Conservation (phyloP, 2,797 vertebrate genomes). For the Poeciliopsis gracilis region DNA sequence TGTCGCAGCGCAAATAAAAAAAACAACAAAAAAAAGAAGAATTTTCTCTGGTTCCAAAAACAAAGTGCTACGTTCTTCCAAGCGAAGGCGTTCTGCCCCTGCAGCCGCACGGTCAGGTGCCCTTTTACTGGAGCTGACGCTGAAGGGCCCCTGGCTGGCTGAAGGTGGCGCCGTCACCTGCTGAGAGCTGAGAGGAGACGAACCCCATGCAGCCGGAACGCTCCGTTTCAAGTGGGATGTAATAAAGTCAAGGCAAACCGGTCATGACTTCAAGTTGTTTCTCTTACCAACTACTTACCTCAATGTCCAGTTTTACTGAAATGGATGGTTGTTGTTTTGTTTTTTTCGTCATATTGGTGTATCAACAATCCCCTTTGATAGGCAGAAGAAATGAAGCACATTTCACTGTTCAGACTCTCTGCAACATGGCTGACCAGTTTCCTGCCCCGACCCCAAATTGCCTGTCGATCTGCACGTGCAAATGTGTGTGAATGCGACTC, state of each 20-base stretch:
- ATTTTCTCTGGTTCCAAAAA: slow-evolving; percentile 31
- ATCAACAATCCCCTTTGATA: not conserved
- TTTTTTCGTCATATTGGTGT: not conserved
- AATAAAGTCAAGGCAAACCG: slow-evolving; percentile 38
- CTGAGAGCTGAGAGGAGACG: slow-evolving; percentile 35
- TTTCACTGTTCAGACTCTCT: not conserved
- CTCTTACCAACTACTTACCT: not conserved
- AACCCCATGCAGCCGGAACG: slow-evolving; percentile 28
- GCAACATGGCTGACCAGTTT: too few species aligned
- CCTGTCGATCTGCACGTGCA: too few species aligned
- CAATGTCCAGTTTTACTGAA: not conserved
- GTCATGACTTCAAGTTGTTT: slow-evolving; percentile 35
- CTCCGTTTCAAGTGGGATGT: slow-evolving; percentile 45
- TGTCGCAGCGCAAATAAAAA: slow-evolving; percentile 10
- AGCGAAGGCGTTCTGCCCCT: slow-evolving; percentile 41
- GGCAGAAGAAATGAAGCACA: not conserved
- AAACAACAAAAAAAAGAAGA: not conserved
- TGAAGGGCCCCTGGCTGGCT: slow-evolving; percentile 26
- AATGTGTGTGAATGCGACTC: too few species aligned
- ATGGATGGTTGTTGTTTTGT: not conserved
- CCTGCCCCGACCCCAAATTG: too few species aligned
- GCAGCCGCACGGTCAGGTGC: slow-evolving; percentile 47
- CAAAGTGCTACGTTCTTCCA: slow-evolving; percentile 22
- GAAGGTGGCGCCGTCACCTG: slow-evolving; percentile 27
- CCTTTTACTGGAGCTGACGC: slow-evolving; percentile 26